Conservation (phyloP, 2,113 vertebrate genomes). For the Oreochromis aureus region DNA sequence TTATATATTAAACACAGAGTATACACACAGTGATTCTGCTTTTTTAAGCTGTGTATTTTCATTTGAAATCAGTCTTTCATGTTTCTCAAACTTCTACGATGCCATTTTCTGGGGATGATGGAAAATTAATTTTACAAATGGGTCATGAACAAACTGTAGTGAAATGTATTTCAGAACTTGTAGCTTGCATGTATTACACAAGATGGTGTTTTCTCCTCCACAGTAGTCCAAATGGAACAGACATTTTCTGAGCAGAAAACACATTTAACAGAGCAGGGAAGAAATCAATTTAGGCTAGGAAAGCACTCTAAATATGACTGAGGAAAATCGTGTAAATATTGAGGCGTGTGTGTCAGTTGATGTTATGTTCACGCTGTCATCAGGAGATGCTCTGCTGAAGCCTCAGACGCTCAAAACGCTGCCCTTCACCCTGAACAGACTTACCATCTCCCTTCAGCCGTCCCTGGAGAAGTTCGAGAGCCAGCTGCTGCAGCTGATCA, state of each 20-base stretch:
- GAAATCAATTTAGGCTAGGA: neutral
- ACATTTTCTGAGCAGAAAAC: neutral
- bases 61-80: neutral
- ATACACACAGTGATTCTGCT: neutral
- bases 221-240: neutral
- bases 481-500: conserved; percentile 79
- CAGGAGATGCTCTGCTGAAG: conserved; percentile 80
- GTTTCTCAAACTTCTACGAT: neutral
- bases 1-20: neutral
- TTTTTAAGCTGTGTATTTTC: neutral
- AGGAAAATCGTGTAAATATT: neutral
- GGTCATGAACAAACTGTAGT: neutral
- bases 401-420: conserved; percentile 76
- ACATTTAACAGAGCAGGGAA: neutral
- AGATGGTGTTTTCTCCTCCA: neutral
- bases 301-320: neutral
- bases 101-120: neutral
- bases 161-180: neutral
- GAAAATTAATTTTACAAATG: neutral
- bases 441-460: conserved; percentile 80
- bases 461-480: conserved; percentile 88
- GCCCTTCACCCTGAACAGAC: conserved; percentile 75
- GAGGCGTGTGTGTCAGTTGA: neutral
- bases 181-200: neutral
- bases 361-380: neutral